These are phyloP conservation scores for Xerus inauris DNA, from an alignment of 2,113 vertebrate genomes.

Conservation along the genomic window DNA sequence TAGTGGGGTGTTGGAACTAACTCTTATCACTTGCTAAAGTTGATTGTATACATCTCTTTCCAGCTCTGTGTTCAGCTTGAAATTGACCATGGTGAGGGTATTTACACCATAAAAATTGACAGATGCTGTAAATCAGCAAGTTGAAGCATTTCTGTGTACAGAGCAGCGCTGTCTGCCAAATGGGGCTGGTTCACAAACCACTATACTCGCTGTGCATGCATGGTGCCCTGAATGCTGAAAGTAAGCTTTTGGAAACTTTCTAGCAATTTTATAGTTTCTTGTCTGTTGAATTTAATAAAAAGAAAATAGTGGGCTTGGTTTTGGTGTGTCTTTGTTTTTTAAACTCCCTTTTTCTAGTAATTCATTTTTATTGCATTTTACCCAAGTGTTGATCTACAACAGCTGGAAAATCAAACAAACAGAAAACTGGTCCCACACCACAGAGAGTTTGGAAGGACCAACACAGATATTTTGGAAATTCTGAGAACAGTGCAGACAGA, in stretches of 20 bases:
- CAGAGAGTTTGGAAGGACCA: neutral
- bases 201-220: neutral
- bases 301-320: neutral
- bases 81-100: neutral
- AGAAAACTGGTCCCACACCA: neutral
- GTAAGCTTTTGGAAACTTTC: neutral
- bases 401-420: neutral
- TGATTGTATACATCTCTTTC: neutral
- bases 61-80: neutral
- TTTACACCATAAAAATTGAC: neutral
- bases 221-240: neutral
- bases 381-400: neutral
- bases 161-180: neutral
- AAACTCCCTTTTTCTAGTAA: neutral
- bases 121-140: neutral
- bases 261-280: neutral
- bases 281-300: neutral
- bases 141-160: neutral
- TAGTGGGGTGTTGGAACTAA: neutral
- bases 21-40: neutral
- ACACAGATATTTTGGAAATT: neutral
- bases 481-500: neutral
- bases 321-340: neutral
- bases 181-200: neutral
- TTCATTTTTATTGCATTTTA: conserved; percentile 9